Evolutionary conservation across 2,888 invertebrate species (phyloP).

Genomic region (Mycalesis mineus): DNA sequence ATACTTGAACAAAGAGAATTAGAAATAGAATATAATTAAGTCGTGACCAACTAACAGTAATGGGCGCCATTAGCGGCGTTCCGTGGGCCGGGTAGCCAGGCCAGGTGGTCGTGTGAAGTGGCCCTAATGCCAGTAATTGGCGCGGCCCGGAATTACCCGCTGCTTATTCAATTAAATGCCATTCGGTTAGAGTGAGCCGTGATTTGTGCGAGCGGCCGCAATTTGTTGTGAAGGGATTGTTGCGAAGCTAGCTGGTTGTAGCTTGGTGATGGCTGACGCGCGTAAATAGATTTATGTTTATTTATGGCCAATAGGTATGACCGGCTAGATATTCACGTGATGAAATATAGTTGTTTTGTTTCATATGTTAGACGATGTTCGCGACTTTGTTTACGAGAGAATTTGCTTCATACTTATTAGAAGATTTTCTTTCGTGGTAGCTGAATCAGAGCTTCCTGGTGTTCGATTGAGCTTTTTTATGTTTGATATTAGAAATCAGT

Average conservation of each 20-base stretch:
- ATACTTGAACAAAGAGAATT: neutral
- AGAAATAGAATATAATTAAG: conserved; percentile 9
- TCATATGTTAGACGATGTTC: too few species aligned
- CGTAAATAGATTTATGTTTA: neutral
- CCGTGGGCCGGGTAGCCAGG: neutral
- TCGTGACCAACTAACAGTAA: conserved; percentile 9
- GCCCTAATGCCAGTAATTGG: conserved; percentile 27
- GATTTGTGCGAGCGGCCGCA: conserved; percentile 20
- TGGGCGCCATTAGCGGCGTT: conserved; percentile 4
- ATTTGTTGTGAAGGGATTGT: conserved; percentile 13
- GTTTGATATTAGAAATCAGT: too few species aligned
- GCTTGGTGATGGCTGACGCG: neutral
- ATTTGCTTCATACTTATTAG: too few species aligned
- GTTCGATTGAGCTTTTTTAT: too few species aligned
- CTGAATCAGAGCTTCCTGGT: too few species aligned
- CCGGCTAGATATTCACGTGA: too few species aligned
- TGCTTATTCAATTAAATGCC: conserved; percentile 28
- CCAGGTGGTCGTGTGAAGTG: conserved; percentile 19
- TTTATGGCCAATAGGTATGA: too few species aligned
- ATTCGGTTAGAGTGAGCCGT: conserved; percentile 25
- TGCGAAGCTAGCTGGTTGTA: neutral
- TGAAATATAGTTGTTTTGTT: too few species aligned
- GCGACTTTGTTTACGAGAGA: too few species aligned
- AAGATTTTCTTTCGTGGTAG: too few species aligned
- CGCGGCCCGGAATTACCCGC: conserved; percentile 22